These are phyloP conservation scores for Marmota monax DNA, from an alignment of 2,113 vertebrate genomes.

Conservation along the genomic window DNA sequence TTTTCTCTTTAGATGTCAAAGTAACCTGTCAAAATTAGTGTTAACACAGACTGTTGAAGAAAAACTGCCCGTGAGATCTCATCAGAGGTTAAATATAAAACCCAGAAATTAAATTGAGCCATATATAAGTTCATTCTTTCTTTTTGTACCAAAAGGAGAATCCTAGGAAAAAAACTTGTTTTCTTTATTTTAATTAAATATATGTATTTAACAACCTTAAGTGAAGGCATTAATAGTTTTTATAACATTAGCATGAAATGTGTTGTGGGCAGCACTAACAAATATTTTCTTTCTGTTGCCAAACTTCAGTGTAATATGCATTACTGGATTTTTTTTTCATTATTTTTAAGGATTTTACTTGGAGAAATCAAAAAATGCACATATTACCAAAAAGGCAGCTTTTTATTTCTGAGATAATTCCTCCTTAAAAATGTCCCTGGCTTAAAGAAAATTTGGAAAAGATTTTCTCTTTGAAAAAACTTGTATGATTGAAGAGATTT, in stretches of 20 bases:
- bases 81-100: conserved; percentile 8
- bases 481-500: conserved; percentile 82
- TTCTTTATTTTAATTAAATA: conserved; percentile 23
- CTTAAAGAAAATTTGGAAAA: conserved; percentile 78
- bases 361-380: conserved; percentile 32
- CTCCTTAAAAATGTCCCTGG: conserved; percentile 61
- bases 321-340: not conserved
- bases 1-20: conserved; percentile 20
- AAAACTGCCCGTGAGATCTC: not conserved
- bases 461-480: conserved; percentile 83
- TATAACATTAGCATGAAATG: not conserved
- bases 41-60: conserved; percentile 27
- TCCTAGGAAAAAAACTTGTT: not conserved
- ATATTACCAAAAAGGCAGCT: not conserved
- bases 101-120: conserved; percentile 12
- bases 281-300: not conserved
- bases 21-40: conserved; percentile 30
- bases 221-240: not conserved
- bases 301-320: not conserved
- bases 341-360: conserved; percentile 53
- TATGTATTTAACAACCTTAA: not conserved
- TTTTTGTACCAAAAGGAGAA: conserved; percentile 10
- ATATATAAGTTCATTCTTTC: not conserved
- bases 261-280: not conserved
- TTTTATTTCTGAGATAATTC: conserved; percentile 66